These are phyloP conservation scores for Phengaris alcon DNA, from an alignment of 2,888 invertebrate genomes.

Conservation along the genomic window DNA sequence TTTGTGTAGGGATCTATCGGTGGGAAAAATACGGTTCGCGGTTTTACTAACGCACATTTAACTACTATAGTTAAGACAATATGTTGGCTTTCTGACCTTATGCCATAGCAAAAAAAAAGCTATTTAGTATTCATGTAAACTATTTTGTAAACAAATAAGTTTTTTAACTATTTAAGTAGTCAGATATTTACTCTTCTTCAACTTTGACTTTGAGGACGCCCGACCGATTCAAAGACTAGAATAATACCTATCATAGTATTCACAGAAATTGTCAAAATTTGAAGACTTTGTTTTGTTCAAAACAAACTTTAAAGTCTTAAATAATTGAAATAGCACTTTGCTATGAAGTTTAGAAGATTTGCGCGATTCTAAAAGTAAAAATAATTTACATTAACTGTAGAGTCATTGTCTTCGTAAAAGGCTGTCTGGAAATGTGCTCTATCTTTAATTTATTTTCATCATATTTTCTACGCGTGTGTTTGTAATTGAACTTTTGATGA, in stretches of 20 bases:
- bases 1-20: not conserved
- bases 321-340: not conserved
- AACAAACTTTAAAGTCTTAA: not conserved
- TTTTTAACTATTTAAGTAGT: not conserved
- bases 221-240: not conserved
- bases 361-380: too few relatives aligned
- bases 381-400: too few relatives aligned
- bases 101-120: too few relatives aligned
- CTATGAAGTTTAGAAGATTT: too few relatives aligned
- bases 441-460: too few relatives aligned
- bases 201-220: not conserved
- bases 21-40: too few relatives aligned
- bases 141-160: not conserved
- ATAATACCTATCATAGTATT: not conserved
- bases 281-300: not conserved
- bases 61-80: not conserved
- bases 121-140: not conserved
- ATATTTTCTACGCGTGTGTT: too few relatives aligned
- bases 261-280: not conserved
- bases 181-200: not conserved
- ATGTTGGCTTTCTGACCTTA: too few relatives aligned
- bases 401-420: too few relatives aligned
- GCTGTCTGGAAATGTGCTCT: too few relatives aligned
- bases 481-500: too few relatives aligned
- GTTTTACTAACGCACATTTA: too few relatives aligned